Conservation (phyloP, 2,797 vertebrate species). For the Chaunax sp. region DNA sequence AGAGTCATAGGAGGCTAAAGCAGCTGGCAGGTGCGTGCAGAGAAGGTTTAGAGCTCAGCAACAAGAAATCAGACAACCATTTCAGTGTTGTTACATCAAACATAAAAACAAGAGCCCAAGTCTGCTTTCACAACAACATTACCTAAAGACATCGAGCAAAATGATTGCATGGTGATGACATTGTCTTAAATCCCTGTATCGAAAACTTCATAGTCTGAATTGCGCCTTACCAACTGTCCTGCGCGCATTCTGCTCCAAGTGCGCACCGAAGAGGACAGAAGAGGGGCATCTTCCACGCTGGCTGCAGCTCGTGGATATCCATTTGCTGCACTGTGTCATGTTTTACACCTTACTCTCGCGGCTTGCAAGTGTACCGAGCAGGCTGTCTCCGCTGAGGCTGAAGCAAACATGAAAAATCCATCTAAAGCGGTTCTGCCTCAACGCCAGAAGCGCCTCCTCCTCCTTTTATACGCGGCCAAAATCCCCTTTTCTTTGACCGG, state of each 20-base stretch:
- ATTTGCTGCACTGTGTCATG: conserved; percentile 58
- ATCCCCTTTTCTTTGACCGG: conserved; percentile 40
- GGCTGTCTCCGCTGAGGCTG: conserved; percentile 64
- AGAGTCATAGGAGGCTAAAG: conserved; percentile 19
- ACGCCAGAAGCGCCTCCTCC: conserved; percentile 73
- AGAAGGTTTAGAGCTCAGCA: conserved; percentile 34
- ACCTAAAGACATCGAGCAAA: background rate
- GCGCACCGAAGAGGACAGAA: conserved; percentile 44
- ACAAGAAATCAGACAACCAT: conserved; percentile 52
- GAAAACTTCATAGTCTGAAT: background rate
- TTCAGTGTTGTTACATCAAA: conserved; percentile 65
- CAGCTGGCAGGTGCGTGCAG: conserved; percentile 70
- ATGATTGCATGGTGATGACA: background rate
- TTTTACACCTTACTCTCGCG: conserved; percentile 57
- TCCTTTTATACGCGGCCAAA: conserved; percentile 55
- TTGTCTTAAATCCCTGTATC: background rate
- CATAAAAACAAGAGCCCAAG: conserved; percentile 42
- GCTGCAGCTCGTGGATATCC: conserved; percentile 60
- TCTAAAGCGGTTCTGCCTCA: conserved; percentile 60
- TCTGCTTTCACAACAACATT: conserved; percentile 29
- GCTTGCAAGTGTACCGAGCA: conserved; percentile 57
- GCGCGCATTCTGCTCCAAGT: conserved; percentile 51
- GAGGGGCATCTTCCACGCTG: conserved; percentile 47
- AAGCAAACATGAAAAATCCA: conserved; percentile 71
- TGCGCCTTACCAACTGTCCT: conserved; percentile 65